These are phyloP conservation scores for Cepaea nemoralis DNA, from an alignment of 1,140 invertebrate species.

Conservation along the genomic window DNA sequence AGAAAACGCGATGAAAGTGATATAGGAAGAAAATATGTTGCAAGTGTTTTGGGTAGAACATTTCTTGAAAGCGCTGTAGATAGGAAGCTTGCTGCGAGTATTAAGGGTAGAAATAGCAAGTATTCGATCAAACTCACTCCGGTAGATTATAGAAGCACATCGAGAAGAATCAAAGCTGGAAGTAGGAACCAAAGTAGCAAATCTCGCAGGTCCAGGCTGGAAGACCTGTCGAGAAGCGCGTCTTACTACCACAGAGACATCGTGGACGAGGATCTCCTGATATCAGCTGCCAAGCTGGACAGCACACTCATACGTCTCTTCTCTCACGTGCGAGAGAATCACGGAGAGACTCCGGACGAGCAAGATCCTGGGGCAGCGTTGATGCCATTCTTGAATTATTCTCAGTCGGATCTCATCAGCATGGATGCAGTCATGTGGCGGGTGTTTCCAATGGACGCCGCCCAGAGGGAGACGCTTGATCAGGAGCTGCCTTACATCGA, in stretches of 20 bases:
- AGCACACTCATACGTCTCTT: slow-evolving; percentile 26
- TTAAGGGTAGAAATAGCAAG: no score
- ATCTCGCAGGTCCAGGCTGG: no score
- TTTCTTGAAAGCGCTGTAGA: no score
- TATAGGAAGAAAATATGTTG: no score
- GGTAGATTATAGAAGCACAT: no score
- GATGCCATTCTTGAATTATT: slow-evolving; percentile 22
- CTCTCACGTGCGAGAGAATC: not conserved
- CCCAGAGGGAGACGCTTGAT: slow-evolving; percentile 25
- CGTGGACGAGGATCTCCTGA: slow-evolving; percentile 22
- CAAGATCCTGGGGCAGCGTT: not conserved
- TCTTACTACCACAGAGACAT: slow-evolving; percentile 23
- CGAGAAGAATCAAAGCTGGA: no score
- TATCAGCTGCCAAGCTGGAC: slow-evolving; percentile 30
- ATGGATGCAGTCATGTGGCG: slow-evolving; percentile 28
- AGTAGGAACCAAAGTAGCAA: not conserved
- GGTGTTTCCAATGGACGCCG: slow-evolving; percentile 20
- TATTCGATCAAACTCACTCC: no score
- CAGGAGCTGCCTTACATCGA: slow-evolving; percentile 28
- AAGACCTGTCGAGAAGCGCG: no score
- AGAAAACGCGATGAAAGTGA: no score
- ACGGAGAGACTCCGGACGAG: not conserved
- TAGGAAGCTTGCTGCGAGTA: no score
- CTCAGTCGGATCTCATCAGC: slow-evolving; percentile 29
- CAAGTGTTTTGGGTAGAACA: no score